phyloP scores from a whole-genome alignment of 2,888 invertebrate genomes.

The Brassicogethes aeneus region DNA sequence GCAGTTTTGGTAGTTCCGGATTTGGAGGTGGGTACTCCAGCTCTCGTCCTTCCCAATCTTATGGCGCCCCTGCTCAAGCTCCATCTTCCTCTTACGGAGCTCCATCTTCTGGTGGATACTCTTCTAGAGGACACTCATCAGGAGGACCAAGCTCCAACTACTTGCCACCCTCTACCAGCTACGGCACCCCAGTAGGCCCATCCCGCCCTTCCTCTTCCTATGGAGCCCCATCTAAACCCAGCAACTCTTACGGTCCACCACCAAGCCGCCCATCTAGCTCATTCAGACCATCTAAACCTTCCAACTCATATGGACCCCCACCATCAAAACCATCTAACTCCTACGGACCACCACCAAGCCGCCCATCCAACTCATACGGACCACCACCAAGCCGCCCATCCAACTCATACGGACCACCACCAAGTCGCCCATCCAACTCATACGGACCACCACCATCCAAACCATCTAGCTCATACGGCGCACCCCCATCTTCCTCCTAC shows the following conservation, averaged over 20 bases:
- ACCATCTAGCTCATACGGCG: constrained; percentile 21
- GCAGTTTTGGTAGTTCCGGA: constrained; percentile 2
- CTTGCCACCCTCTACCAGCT: constrained; percentile 28
- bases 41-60: constrained; percentile 40
- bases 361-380: constrained; percentile 17
- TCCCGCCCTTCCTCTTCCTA: constrained; percentile 34
- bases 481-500: constrained; percentile 19
- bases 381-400: too few species aligned
- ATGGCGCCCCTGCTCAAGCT: constrained; percentile 42
- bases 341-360: constrained; percentile 10
- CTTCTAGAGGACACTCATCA: constrained; percentile 22
- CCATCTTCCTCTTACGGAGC: constrained; percentile 37
- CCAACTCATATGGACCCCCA: constrained; percentile 16
- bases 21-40: background rate
- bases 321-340: constrained; percentile 16
- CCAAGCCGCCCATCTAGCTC: constrained; percentile 16
- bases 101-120: constrained; percentile 17
- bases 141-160: constrained; percentile 8
- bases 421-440: constrained; percentile 18
- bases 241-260: constrained; percentile 15
- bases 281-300: constrained; percentile 10
- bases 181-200: constrained; percentile 38
- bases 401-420: constrained; percentile 15
- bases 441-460: constrained; percentile 24
- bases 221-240: constrained; percentile 32